Conservation (phyloP, 2,888 invertebrate species). For the Luperina nickerlii region DNA sequence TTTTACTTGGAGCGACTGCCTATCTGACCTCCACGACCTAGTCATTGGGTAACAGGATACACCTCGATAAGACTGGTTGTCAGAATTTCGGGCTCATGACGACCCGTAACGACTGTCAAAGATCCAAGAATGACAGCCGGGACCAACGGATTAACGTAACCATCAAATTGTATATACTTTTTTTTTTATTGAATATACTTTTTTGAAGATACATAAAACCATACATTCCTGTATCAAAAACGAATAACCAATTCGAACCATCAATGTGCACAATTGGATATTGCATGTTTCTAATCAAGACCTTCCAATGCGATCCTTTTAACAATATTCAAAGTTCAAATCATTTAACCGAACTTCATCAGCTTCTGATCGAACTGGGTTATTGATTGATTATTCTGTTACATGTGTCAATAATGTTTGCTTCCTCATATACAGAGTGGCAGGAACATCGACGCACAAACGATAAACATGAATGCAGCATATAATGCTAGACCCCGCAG, state of each 20-base stretch:
- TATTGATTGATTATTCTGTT: conserved; percentile 30
- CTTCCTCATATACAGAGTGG: neutral
- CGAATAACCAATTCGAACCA: conserved; percentile 6
- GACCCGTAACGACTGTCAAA: too few species aligned
- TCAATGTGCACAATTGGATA: conserved; percentile 5
- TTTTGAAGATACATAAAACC: neutral
- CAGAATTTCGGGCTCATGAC: too few species aligned
- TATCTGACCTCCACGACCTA: too few species aligned
- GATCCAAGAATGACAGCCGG: neutral
- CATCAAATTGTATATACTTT: neutral
- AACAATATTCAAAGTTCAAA: conserved; percentile 50
- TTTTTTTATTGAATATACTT: neutral
- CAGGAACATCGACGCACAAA: neutral
- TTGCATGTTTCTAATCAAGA: conserved; percentile 20
- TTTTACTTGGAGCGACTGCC: too few species aligned
- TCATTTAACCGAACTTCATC: conserved; percentile 51
- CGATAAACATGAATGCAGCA: neutral
- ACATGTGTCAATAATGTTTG: conserved; percentile 13
- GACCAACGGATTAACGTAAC: neutral
- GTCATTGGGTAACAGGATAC: too few species aligned
- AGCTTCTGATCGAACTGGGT: conserved; percentile 28
- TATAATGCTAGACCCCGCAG: neutral
- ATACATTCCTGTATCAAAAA: neutral
- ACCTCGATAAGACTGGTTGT: too few species aligned
- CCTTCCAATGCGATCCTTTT: conserved; percentile 16